Conservation (phyloP, 2,113 vertebrate genomes). For the Phrynocephalus versicolor region DNA sequence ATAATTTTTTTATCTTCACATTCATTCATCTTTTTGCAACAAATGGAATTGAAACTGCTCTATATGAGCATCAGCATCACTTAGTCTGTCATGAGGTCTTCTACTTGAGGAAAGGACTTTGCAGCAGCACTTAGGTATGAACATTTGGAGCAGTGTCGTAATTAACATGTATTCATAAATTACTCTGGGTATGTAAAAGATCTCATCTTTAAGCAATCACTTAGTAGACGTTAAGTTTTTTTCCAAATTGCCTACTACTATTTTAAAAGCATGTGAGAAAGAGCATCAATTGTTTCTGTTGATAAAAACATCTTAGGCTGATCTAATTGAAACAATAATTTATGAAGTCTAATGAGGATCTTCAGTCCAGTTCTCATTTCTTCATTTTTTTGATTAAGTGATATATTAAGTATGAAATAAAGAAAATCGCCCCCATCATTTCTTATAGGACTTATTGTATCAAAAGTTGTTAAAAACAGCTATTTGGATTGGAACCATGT, state of each 20-base stretch:
- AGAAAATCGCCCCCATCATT: background rate
- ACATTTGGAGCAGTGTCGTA: background rate
- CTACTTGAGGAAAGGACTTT: background rate
- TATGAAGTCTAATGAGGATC: background rate
- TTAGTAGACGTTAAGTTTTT: background rate
- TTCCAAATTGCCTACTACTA: background rate
- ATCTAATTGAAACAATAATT: background rate
- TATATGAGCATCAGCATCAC: background rate
- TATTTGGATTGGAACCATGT: too few relatives aligned
- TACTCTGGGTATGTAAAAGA: background rate
- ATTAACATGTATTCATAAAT: background rate
- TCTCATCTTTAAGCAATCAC: too few relatives aligned
- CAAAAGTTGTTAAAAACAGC: too few relatives aligned
- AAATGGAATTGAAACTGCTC: background rate
- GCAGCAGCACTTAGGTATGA: background rate
- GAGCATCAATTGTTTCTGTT: background rate
- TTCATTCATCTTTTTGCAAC: accelerated
- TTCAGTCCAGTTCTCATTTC: background rate
- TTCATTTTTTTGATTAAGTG: background rate
- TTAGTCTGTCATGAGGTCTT: background rate
- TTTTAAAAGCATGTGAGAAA: too few relatives aligned
- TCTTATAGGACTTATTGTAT: background rate
- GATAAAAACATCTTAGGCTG: background rate
- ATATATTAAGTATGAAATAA: background rate
- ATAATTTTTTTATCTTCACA: background rate